phyloP scores from a whole-genome alignment of 2,113 vertebrate genomes.

The Taurulus bubalis region DNA sequence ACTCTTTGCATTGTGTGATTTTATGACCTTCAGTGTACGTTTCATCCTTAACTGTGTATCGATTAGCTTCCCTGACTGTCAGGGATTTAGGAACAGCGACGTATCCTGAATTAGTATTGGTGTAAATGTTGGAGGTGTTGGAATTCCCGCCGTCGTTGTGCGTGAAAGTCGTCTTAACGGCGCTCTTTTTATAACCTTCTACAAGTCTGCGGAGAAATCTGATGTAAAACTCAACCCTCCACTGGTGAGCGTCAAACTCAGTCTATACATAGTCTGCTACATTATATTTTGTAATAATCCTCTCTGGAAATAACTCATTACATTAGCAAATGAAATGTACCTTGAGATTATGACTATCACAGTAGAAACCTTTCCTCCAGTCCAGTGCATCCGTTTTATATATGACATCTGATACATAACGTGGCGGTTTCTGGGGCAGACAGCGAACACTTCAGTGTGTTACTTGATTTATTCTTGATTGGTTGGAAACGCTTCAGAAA shows the following conservation, averaged over 20 bases:
- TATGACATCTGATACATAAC: constrained; percentile 30
- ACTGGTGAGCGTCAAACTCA: background rate
- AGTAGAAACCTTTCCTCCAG: background rate
- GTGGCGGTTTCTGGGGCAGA: constrained; percentile 25
- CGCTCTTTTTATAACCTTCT: constrained; percentile 6
- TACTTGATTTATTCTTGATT: background rate
- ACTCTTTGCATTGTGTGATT: background rate
- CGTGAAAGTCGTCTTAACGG: background rate
- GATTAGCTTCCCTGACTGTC: background rate
- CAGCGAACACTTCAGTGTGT: background rate
- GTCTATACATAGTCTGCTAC: background rate
- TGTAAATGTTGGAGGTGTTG: background rate
- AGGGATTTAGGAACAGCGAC: background rate
- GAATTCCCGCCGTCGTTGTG: background rate
- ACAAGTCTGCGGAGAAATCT: background rate
- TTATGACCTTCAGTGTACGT: background rate
- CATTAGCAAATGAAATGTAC: constrained; percentile 51
- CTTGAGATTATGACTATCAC: constrained; percentile 54
- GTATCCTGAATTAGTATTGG: background rate
- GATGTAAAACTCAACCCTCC: constrained; percentile 4
- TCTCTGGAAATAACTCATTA: constrained; percentile 38
- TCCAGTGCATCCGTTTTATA: constrained; percentile 13
- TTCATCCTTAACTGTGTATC: background rate
- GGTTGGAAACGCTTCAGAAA: background rate
- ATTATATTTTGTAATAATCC: constrained; percentile 19